A percentile compares a stretch with the other conserved stretches of the same genome.
These are phyloP conservation scores for Andrena bicolor DNA, from an alignment of 2,888 invertebrate genomes.

Conservation along the genomic window DNA sequence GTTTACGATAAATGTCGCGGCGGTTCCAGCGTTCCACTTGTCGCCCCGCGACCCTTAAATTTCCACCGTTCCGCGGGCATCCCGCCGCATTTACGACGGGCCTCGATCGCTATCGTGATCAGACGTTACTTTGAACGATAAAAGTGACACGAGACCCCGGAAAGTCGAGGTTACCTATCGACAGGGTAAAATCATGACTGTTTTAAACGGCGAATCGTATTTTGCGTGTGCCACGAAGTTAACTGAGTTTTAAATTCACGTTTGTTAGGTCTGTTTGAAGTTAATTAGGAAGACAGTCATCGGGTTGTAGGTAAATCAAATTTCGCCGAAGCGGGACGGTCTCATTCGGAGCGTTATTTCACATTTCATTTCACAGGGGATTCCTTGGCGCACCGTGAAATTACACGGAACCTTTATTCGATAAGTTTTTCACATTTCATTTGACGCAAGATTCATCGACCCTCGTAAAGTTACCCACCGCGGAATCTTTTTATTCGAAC, in stretches of 20 bases:
- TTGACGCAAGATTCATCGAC: conserved; percentile 54
- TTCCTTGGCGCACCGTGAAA: conserved; percentile 40
- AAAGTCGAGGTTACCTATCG: conserved; percentile 21
- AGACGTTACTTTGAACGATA: conserved; percentile 21
- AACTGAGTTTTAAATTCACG: background rate
- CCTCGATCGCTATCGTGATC: conserved; percentile 35
- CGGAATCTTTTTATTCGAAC: conserved; percentile 22
- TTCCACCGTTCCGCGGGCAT: conserved; percentile 5
- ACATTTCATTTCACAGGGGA: conserved; percentile 57
- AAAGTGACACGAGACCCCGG: conserved; percentile 19
- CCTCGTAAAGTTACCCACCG: conserved; percentile 38
- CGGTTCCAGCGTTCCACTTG: background rate
- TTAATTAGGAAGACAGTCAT: background rate
- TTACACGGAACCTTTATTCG: conserved; percentile 59
- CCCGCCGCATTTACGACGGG: conserved; percentile 12
- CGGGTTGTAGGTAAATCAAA: conserved; percentile 20
- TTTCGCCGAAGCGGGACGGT: conserved; percentile 6
- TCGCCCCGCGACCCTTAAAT: conserved; percentile 1
- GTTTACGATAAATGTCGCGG: conserved; percentile 41
- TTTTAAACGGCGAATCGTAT: background rate
- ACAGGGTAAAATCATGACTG: background rate
- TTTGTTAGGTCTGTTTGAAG: background rate
- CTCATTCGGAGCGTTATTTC: conserved; percentile 45
- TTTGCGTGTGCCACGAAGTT: background rate
- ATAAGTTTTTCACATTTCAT: conserved; percentile 63